Evolutionary conservation across 2,888 invertebrate species (phyloP), one percentile per base, ranked within the genome.

Genomic region (Sminthurinus aureus): DNA sequence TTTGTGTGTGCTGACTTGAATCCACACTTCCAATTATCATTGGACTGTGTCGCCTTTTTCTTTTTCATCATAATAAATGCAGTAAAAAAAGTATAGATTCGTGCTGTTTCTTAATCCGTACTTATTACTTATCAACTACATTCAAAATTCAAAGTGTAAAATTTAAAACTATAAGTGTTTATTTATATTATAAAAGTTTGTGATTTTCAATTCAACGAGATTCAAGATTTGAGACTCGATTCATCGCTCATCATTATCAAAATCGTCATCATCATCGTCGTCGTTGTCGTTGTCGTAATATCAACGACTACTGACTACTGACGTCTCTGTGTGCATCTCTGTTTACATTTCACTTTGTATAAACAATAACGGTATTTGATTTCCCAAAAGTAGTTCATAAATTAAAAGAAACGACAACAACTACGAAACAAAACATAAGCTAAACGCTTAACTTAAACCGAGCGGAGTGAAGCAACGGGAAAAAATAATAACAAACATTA

Each of bases 11-110:
- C n/a, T 15, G 18, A 12, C n/a, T 22, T 71, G 71, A 22, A 26
- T 71, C 24, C 71, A 71, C 71, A 26, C 22, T 22, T 24, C 9
- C 71, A 71, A 71, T 71, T 71, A 71, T 24, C 71, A 71, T 24
- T 24, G 13, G 71, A 13, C 71, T 24, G 71, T 71, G 71, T 71
- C 71, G 24, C 71, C 71, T 71, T 22, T 71, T 69, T 20, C 20
- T 24, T 20, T 6, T 24, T 24, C 67, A 20, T 38, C 1, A 38
- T 38, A 38, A 38, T 38, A 38, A 38, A 38, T 38, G 6, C 38
- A 38, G 38, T 38, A 38, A 38, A 38, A 38, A 38, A 38, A 38
- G 9, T 64, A 64, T 18, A 64, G 9, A 1, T 18, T 64, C 9
- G 58, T 58, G 58, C 9, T 38, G 38, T 38, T 38, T 38, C 38